Base-by-base conservation (phyloP, 2,113 vertebrate genomes). In the Platycercus adscitus region DNA sequence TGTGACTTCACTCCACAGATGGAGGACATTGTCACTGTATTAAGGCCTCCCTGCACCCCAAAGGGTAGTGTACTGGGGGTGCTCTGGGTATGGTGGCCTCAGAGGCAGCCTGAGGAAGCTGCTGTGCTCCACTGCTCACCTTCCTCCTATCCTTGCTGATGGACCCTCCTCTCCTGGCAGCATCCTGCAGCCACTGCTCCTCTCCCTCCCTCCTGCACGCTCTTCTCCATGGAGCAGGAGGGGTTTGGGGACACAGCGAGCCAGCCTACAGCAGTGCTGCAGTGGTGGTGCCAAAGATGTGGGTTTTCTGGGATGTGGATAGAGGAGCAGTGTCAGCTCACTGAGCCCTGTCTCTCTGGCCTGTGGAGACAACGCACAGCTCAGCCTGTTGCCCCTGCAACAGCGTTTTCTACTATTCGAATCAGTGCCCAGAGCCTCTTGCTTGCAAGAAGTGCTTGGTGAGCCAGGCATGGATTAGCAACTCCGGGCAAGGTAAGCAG, bases 21-120 rank as follows among this genome's bases (percentile, higher is more conserved):
- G 19, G 20, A 52, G 18, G 16, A 18, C 2, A 0, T 20, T 49
- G 46, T 37, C 1, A 0, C 25, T 75, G 37, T 46, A 29, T 24
- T 58, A 33, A 81, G 47, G 14, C 20, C 9, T 7, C 2, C 24
- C 28, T 8, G 1, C 19, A 19, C 24, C 11, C 7, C 29, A 17
- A 31, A 77, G 20, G 3, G 6, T 10, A n/a, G 31, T 0, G 0
- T 31, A 16, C 24, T 78, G 29, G 23, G 20, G 9, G 9, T 73
- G 12, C 41, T 69, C 7, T 29, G 11, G 4, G 11, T 76, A 52
- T 77, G 25, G 19, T 76, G 47, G 35, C 19, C 28, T 76, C 6
- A 0, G 0, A 1, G 16, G 28, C 52, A 53, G 63, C 35, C n/a
- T 5, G 10, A 39, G 25, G 26, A 0, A 39, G 17, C 46, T 80